phyloP scores from a whole-genome alignment of 2,113 vertebrate genomes.

The Dromaius novaehollandiae region DNA sequence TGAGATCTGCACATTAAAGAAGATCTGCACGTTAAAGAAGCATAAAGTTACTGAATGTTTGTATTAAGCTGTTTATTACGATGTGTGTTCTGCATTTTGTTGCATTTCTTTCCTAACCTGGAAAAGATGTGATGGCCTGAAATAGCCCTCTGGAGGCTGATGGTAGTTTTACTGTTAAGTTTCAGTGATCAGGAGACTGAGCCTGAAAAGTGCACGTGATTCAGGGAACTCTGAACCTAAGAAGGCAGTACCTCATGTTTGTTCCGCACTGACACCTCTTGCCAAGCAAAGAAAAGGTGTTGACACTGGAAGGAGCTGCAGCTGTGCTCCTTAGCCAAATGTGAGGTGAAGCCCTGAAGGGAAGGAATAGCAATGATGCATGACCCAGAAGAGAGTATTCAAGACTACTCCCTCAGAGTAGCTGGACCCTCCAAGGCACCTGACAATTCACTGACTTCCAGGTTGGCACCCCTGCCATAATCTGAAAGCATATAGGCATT shows the following conservation, averaged over 20 bases:
- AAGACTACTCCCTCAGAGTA: not conserved
- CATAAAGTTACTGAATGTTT: not conserved
- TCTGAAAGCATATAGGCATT: not conserved
- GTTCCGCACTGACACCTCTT: not conserved
- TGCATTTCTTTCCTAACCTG: not conserved
- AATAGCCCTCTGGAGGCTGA: not conserved
- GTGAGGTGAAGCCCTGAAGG: slow-evolving; percentile 5
- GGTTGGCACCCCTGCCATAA: not conserved
- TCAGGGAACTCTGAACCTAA: not conserved
- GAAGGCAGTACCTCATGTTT: not conserved
- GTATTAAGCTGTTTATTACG: not conserved
- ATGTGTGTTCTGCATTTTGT: not conserved
- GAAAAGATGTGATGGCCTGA: not conserved
- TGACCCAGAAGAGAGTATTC: not conserved
- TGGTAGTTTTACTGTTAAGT: not conserved
- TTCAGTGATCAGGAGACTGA: not conserved
- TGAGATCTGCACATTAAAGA: not conserved
- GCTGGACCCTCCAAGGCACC: not conserved
- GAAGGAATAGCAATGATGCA: not conserved
- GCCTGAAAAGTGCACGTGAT: not conserved
- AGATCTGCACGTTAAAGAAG: not conserved
- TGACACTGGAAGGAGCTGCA: slow-evolving; percentile 18
- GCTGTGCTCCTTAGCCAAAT: not conserved
- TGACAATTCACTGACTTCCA: not conserved
- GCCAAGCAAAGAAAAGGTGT: not conserved